phyloP scores from a whole-genome alignment of 2,797 vertebrate genomes.

The Crypturellus tataupa region DNA sequence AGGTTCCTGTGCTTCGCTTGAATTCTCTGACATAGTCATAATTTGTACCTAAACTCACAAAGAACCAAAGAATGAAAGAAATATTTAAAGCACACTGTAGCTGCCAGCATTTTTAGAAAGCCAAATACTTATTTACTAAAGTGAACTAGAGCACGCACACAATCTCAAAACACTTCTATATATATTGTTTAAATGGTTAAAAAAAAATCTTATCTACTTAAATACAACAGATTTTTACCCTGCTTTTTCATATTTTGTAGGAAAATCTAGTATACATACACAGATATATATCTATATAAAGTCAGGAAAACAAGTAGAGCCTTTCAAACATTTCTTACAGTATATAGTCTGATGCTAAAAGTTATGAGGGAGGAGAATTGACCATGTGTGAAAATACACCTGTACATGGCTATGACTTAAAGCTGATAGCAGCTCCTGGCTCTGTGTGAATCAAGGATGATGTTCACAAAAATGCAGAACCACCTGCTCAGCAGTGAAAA shows the following conservation, averaged over 20 bases:
- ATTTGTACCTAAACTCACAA: conserved; percentile 84
- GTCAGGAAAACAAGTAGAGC: neutral
- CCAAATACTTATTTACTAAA: neutral
- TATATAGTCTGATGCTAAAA: neutral
- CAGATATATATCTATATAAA: accelerated
- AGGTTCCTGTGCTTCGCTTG: conserved; percentile 93
- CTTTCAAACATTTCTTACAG: neutral
- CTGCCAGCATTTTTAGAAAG: accelerated
- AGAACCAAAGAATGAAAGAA: neutral
- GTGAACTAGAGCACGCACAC: accelerated
- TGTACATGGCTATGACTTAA: accelerated
- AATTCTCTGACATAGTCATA: conserved; percentile 98
- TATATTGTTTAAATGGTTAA: accelerated
- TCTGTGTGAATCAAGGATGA: accelerated
- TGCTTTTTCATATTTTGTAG: accelerated
- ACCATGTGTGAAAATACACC: neutral
- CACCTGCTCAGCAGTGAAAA: neutral
- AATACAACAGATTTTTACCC: neutral
- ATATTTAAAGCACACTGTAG: neutral
- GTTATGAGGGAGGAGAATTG: neutral
- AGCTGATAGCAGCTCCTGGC: neutral
- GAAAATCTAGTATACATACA: accelerated
- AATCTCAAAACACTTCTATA: neutral
- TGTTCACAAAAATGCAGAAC: neutral
- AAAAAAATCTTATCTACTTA: neutral